Conservation (phyloP, 2,797 vertebrate genomes). For the Hapalemur alaotrensis region DNA sequence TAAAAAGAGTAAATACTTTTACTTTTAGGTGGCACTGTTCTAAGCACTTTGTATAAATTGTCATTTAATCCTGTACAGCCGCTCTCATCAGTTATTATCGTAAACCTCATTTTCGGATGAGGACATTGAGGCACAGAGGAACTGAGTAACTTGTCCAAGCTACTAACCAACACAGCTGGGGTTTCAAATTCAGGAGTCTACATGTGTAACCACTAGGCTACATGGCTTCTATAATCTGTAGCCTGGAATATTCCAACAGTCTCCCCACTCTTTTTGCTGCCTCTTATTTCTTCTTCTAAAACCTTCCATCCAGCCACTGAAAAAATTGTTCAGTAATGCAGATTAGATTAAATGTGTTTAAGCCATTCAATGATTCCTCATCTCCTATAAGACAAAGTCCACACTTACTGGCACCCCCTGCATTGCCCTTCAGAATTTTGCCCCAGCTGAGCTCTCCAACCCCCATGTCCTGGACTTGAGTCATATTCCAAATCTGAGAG, state of each 20-base stretch:
- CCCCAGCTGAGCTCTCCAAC: not conserved
- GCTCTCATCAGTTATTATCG: not conserved
- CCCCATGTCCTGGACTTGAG: not conserved
- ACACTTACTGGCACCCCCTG: not conserved
- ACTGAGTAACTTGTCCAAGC: not conserved
- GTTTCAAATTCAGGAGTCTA: not conserved
- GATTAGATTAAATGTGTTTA: not conserved
- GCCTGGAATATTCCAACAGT: not conserved
- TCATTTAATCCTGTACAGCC: not conserved
- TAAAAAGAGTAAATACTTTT: not conserved
- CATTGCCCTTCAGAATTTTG: not conserved
- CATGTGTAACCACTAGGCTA: not conserved
- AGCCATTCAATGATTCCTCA: not conserved
- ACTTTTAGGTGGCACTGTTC: not conserved
- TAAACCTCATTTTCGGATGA: conserved; percentile 17
- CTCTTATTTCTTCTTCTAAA: not conserved
- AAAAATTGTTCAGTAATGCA: not conserved
- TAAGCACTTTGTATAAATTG: not conserved
- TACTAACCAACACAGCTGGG: not conserved
- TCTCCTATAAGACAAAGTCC: not conserved
- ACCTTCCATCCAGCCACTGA: not conserved
- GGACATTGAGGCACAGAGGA: not conserved
- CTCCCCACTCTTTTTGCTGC: not conserved
- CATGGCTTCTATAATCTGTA: not conserved
- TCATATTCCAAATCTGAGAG: not conserved